Base-by-base conservation (phyloP, 2,888 invertebrate species). In the Melanophora roralis region DNA sequence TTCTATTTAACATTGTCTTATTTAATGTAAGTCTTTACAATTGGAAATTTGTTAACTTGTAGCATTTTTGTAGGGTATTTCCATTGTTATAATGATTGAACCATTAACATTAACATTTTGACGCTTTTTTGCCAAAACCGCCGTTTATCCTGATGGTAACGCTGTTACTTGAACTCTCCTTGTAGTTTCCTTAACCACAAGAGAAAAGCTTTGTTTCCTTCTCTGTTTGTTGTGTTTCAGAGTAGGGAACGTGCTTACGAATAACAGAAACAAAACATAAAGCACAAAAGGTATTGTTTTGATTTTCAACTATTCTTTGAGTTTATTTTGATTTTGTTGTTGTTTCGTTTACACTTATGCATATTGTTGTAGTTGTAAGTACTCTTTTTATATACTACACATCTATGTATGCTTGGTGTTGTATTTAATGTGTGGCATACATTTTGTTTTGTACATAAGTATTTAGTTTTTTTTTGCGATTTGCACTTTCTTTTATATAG, bases 191-290 rank as follows among this genome's bases (percentile, higher is more conserved):
- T 19, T 45, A 16, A 5, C 19, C 16, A n/a, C 36, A 14, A 53
- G 27, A 43, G 27, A 38, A 67, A 71, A 75, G 71, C 75, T 79
- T 49, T 27, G 40, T 43, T 23, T 6, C 5, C 11, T 14, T 47
- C 21, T 23, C 40, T n/a, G 34, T 72, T 7, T 34, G 4, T n/a
- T n/a, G n/a, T n/a, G 19, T 45, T 16, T n/a, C 1, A 12, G 45
- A 32, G 6, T 27, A 27, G 4, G 6, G 27, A 27, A 38, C 45
- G 4, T n/a, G 16, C 36, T 12, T 32, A 53, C 69, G 75, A 71
- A 81, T 47, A 71, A 74, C 69, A 78, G 74, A 81, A 81, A 57
- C 74, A 78, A 77, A 78, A 81, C 69, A 78, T 49, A 71, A 51
- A 60, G 36, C 11, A 36, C 14, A 65, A 78, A 81, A 73, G 64